Evolutionary conservation across 2,113 vertebrate genomes (phyloP), one percentile per base, ranked within the genome.

Genomic region (Paramormyrops kingsleyae): DNA sequence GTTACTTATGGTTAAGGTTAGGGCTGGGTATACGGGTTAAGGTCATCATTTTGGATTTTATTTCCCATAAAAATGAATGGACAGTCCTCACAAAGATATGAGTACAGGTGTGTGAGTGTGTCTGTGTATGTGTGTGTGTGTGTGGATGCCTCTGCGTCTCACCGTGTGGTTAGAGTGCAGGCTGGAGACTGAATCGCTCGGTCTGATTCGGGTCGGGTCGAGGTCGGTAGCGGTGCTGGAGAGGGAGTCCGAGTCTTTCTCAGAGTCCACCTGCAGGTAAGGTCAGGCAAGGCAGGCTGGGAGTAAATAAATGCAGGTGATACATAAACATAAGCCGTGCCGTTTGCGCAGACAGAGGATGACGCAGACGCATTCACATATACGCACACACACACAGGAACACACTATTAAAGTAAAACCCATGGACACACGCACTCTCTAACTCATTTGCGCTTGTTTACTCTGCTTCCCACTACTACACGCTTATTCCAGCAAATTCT

Each of bases 171-270:
- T 93, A 2, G 97, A 98, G 89, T 94, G 96, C 91, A 99, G 96
- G 90, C 97, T 99, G 95, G 95, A 95, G 46, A 94, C 91, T 0
- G 98, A 99, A 90, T 96, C 97, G 93, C 96, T 96, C 90, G 93
- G 92, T 93, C 94, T 97, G 88, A 97, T 92, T 92, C 93, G 91
- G 53, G 89, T 86, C 89, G 62, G 0, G 66, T 93, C 91, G 21
- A 59, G 83, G 49, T 94, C 93, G 0, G 91, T 90, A 87, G 91
- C 50, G 24, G 85, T 46, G 88, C 88, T 91, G 91, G 91, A 92
- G n/a, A 95, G 8, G 27, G 95, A 95, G 90, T 96, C 94, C 4
- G 90, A 93, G 90, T 96, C 95, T 56, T 87, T 91, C 0, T 90
- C 93, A 70, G 87, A 87, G 89, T 77, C 85, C 85, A 87, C 85